Percentiles rank a stretch among this genome's conserved stretches.
Evolutionary conservation across 2,113 vertebrate species (phyloP).

Genomic region (Boulengeromyrus knoepffleri): DNA sequence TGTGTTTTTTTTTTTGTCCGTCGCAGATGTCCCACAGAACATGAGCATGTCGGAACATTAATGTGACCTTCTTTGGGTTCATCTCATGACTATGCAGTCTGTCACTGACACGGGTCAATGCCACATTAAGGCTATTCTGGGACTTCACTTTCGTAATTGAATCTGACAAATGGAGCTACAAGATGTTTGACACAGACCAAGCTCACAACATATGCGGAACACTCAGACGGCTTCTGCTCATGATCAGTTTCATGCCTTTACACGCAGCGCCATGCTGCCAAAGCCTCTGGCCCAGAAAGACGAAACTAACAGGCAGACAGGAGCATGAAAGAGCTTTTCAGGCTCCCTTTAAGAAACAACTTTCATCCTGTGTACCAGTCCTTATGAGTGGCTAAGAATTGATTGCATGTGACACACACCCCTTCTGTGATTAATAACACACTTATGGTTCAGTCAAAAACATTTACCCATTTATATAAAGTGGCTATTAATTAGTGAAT

Average conservation of each 20-base stretch:
- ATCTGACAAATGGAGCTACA: slow-evolving; percentile 10
- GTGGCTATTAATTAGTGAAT: neutral
- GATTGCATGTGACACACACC: neutral
- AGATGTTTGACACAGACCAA: slow-evolving; percentile 3
- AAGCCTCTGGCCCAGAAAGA: neutral
- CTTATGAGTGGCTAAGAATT: neutral
- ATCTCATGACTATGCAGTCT: neutral
- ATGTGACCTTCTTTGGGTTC: neutral
- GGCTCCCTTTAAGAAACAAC: neutral
- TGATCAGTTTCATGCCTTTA: neutral
- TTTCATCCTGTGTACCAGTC: neutral
- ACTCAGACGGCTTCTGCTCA: neutral
- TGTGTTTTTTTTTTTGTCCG: neutral
- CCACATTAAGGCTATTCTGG: slow-evolving; percentile 1
- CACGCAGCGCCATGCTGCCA: neutral
- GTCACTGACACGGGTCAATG: neutral
- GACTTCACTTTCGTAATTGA: neutral
- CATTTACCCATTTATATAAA: neutral
- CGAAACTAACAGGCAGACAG: neutral
- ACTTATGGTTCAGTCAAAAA: neutral
- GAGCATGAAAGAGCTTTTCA: neutral
- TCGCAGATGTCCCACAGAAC: neutral
- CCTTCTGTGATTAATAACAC: neutral
- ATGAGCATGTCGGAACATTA: neutral
- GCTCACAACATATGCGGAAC: neutral